These are phyloP conservation scores for Ptilorrhoa leucosticta DNA, from an alignment of 2,113 vertebrate genomes.

Conservation along the genomic window DNA sequence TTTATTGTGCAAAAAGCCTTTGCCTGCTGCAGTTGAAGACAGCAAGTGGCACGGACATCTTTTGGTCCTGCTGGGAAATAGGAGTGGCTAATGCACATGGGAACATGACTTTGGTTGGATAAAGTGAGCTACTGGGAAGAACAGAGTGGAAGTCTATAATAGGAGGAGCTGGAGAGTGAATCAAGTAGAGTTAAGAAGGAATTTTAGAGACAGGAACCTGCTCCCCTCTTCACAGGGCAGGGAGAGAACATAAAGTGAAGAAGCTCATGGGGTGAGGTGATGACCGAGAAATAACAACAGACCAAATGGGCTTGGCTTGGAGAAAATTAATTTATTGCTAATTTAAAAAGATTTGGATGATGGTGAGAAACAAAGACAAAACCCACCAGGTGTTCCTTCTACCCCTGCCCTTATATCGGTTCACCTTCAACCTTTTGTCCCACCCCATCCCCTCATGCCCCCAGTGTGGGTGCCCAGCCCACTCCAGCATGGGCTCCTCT, in stretches of 20 bases:
- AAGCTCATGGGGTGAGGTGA: not conserved
- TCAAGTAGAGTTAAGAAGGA: not conserved
- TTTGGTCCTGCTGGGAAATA: not conserved
- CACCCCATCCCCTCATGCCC: not conserved
- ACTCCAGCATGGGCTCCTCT: fast-evolving
- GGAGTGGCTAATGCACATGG: not conserved
- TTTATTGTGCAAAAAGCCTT: not conserved
- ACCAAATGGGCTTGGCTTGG: not conserved
- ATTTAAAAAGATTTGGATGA: not conserved
- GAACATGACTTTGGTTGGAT: not conserved
- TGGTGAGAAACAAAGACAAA: not conserved
- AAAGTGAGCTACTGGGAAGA: not conserved
- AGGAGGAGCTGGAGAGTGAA: not conserved
- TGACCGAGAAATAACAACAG: not conserved
- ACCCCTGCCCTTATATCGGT: not conserved
- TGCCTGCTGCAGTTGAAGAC: not conserved
- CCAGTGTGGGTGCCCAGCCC: too few species aligned
- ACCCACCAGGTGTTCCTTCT: not conserved
- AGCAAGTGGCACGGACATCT: not conserved
- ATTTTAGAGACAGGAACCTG: not conserved
- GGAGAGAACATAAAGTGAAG: not conserved
- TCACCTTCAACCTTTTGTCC: not conserved
- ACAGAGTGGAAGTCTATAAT: not conserved
- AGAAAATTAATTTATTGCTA: not conserved
- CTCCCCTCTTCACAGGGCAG: not conserved